Evolutionary conservation across 2,113 vertebrate genomes (phyloP), one percentile per base, ranked within the genome.

Genomic region (Ictidomys tridecemlineatus): DNA sequence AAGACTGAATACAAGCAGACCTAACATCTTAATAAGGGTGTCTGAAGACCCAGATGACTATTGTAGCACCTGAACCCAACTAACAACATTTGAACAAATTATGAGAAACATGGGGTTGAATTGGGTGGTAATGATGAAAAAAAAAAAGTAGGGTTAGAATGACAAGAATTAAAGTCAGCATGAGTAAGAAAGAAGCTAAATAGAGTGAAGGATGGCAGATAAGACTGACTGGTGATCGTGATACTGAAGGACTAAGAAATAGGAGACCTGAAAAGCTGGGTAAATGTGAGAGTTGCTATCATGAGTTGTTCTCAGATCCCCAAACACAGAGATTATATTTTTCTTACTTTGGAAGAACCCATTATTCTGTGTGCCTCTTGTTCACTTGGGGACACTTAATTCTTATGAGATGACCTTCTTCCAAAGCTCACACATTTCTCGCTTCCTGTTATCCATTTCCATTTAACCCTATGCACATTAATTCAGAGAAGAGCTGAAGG

Each of bases 381-480:
- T 72, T 13, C 76, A 51, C 4, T 42, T 1, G 2, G 20, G 34
- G 8, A 13, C 2, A 16, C 67, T 63, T 73, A 17, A 7, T 87
- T 92, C 63, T 84, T 84, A 34, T 4, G 39, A 17, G 1, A 51
- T 17, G 3, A 69, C 2, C 14, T 69, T 73, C 42, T 83, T 82
- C 5, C 7, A 70, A 80, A 89, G 12, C 3, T 83, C 5, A 73
- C 13, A 48, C 14, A 73, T 45, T 74, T 83, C 34, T 79, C 61
- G 4, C n/a, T 58, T 65, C 45, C 5, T 51, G 14, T 0, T 4
- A 12, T 28, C 6, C 0, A 14, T 42, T 73, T 63, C n/a, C 53
- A 37, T 8, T 13, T 1, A 1, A 20, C 0, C 9, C 20, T 84
- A 1, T 45, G 69, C 34, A 61, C 37, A 9, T 22, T 37, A 5